A percentile compares a stretch with the other conserved stretches of the same genome.
These are phyloP conservation scores for Drosophila ercepeae DNA, from an alignment of 1,140 invertebrate species.

Conservation along the genomic window DNA sequence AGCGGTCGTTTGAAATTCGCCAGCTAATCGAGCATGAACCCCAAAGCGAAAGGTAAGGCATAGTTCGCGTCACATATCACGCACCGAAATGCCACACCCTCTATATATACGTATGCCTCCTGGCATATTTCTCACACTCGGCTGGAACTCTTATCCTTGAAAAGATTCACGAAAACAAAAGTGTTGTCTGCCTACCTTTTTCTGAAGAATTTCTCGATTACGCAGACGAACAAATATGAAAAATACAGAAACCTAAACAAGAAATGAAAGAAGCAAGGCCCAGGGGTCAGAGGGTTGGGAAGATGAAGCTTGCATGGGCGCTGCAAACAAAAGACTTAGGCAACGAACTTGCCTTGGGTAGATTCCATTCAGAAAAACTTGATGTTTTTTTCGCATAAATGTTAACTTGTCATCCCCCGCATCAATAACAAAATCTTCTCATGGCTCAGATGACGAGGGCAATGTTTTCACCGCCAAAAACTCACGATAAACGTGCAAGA, in stretches of 20 bases:
- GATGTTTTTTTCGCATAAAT: constrained; percentile 33
- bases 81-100: constrained; percentile 16
- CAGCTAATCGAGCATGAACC: constrained; percentile 76
- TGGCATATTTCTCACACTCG: constrained; percentile 43
- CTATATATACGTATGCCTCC: constrained; percentile 4
- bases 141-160: constrained; percentile 62
- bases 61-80: constrained; percentile 33
- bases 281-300: background rate
- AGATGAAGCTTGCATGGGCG: constrained; percentile 31
- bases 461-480: constrained; percentile 10
- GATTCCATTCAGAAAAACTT: constrained; percentile 24
- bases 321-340: constrained; percentile 57
- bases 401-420: constrained; percentile 20
- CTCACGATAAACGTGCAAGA: constrained; percentile 65
- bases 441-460: constrained; percentile 17
- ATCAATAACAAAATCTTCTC: constrained; percentile 14
- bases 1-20: constrained; percentile 62
- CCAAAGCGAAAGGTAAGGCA: constrained; percentile 58
- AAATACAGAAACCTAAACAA: constrained; percentile 31
- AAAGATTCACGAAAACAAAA: constrained; percentile 55
- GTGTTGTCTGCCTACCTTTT: constrained; percentile 52
- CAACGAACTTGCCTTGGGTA: constrained; percentile 31
- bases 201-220: constrained; percentile 60
- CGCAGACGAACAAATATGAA: constrained; percentile 28
- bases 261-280: constrained; percentile 10